Evolutionary conservation across 2,888 invertebrate genomes (phyloP).

Genomic region (Thumatha senex): DNA sequence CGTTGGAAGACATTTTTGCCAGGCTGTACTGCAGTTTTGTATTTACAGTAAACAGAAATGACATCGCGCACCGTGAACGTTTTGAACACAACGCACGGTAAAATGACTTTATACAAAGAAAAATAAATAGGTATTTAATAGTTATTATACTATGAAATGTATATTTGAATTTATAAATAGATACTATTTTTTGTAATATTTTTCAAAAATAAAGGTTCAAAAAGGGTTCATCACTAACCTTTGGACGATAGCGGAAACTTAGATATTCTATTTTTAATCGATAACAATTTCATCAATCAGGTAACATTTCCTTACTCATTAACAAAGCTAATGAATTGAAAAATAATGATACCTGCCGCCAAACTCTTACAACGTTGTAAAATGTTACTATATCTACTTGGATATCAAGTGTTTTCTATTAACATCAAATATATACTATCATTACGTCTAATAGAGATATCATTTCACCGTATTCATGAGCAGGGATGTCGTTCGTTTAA

Average conservation of each 20-base stretch:
- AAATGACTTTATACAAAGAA: conserved; percentile 22
- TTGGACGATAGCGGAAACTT: conserved; percentile 43
- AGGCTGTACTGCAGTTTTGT: too few species aligned
- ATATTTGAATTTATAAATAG: conserved; percentile 28
- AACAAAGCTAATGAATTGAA: background rate
- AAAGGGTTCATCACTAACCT: conserved; percentile 54
- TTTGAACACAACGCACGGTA: conserved; percentile 19
- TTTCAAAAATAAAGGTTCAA: conserved; percentile 23
- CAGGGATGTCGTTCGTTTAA: conserved; percentile 14
- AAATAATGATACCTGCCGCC: background rate
- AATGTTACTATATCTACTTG: background rate
- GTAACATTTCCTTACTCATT: background rate
- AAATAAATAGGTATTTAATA: conserved; percentile 9
- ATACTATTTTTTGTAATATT: conserved; percentile 17
- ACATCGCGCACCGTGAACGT: conserved; percentile 8
- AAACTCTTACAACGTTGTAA: background rate
- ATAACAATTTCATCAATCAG: conserved; percentile 4
- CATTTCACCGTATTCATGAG: conserved; percentile 8
- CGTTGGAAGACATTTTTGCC: too few species aligned
- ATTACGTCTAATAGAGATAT: conserved; percentile 5
- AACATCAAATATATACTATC: conserved; percentile 2
- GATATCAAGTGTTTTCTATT: background rate
- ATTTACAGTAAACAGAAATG: background rate
- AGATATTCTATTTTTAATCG: conserved; percentile 10
- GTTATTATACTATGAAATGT: background rate